Conservation (phyloP, 2,797 vertebrate genomes). For the Heliangelus exortis region DNA sequence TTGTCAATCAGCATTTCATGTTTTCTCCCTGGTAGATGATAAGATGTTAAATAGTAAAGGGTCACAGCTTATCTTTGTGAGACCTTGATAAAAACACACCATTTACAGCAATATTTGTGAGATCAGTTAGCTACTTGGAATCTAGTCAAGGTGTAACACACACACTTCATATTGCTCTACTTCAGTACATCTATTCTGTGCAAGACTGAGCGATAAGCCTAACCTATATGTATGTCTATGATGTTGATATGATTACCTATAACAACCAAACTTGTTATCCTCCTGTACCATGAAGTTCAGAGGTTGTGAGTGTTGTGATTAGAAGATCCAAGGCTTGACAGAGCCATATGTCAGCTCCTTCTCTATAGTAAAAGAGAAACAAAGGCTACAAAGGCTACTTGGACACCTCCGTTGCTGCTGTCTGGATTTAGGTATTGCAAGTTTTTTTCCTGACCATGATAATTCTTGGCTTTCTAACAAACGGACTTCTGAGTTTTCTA, state of each 20-base stretch:
- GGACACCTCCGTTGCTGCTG: background rate
- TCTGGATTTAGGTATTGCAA: background rate
- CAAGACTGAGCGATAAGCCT: background rate
- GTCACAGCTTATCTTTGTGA: constrained; percentile 32
- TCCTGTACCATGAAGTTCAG: background rate
- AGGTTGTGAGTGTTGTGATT: constrained; percentile 14
- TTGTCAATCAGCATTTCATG: constrained; percentile 34
- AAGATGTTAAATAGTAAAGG: constrained; percentile 40
- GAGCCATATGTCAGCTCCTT: constrained; percentile 30
- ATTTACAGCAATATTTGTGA: constrained; percentile 29
- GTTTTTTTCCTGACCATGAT: background rate
- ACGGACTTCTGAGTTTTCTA: background rate
- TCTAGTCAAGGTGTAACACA: background rate
- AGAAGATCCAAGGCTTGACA: constrained; percentile 16
- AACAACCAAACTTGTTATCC: background rate
- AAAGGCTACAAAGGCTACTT: constrained; percentile 34
- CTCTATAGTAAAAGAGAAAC: constrained; percentile 4
- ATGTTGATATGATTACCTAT: background rate
- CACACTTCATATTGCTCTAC: background rate
- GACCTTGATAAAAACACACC: background rate
- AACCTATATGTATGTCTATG: background rate
- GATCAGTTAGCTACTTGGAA: constrained; percentile 14
- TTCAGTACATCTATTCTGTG: background rate
- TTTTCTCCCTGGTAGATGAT: constrained; percentile 10
- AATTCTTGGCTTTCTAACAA: background rate